Percentiles rank a stretch among this genome's conserved stretches.
phyloP scores from a whole-genome alignment of 2,797 vertebrate species.

The Diceros bicornis region DNA sequence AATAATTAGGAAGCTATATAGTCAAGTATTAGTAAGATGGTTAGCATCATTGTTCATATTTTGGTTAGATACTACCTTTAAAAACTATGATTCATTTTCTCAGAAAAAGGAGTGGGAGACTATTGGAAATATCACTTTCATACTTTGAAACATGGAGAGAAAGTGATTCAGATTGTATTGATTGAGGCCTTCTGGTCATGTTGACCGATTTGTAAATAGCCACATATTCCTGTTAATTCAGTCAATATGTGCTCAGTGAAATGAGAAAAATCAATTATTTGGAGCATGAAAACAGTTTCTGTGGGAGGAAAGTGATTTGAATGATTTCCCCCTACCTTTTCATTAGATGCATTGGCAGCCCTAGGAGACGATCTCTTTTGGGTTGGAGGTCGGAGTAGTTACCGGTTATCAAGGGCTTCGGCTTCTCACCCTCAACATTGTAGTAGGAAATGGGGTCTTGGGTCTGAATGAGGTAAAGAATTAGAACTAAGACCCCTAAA shows the following conservation, averaged over 20 bases:
- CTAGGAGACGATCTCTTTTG: not conserved
- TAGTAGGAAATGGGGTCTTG: not conserved
- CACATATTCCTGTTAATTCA: conserved; percentile 44
- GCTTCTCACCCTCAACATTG: not conserved
- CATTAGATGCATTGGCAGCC: not conserved
- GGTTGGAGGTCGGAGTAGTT: not conserved
- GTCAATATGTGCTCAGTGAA: conserved; percentile 43
- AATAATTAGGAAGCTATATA: not conserved
- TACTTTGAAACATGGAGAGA: not conserved
- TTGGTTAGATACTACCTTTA: not conserved
- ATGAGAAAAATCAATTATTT: conserved; percentile 43
- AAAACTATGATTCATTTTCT: not conserved
- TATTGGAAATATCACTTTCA: not conserved
- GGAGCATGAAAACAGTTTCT: not conserved
- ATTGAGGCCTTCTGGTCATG: not conserved
- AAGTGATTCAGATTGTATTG: not conserved
- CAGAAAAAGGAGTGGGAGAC: not conserved
- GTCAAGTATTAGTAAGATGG: not conserved
- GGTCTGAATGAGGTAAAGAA: not conserved
- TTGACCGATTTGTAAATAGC: conserved; percentile 7
- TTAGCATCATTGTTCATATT: not conserved
- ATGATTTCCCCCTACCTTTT: not conserved
- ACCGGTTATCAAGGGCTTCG: not conserved
- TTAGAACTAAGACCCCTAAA: not conserved
- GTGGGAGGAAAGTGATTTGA: not conserved